A percentile compares a stretch with the other conserved stretches of the same genome.
Conservation (phyloP, 2,888 invertebrate genomes). For the Ennomos quercinarius region DNA sequence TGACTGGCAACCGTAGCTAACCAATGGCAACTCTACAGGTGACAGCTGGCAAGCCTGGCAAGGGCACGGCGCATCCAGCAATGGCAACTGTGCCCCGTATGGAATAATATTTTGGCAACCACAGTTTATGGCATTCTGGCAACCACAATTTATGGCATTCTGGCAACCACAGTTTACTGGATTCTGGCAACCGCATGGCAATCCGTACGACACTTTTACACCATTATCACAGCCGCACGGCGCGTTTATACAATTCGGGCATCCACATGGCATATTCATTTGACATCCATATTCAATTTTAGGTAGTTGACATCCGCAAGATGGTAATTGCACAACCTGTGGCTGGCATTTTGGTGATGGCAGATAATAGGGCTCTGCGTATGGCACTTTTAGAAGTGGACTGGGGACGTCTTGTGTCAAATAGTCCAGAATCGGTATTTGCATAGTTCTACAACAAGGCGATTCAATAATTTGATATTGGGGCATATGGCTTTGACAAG, state of each 20-base stretch:
- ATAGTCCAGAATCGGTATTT: conserved; percentile 9
- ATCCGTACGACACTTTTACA: conserved; percentile 3
- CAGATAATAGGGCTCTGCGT: conserved; percentile 7
- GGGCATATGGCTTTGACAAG: neutral
- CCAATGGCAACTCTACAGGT: conserved; percentile 31
- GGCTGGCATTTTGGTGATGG: conserved; percentile 3
- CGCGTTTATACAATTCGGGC: conserved; percentile 1
- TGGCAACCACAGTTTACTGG: conserved; percentile 4
- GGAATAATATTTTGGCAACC: conserved; percentile 7
- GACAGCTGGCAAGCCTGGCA: conserved; percentile 26
- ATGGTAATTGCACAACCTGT: conserved; percentile 1
- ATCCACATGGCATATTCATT: conserved; percentile 16
- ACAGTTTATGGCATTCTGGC: conserved; percentile 11
- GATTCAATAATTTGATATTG: conserved; percentile 3
- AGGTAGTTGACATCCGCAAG: conserved; percentile 12
- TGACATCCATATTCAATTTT: conserved; percentile 5
- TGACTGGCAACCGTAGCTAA: conserved; percentile 32
- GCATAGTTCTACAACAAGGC: conserved; percentile 10
- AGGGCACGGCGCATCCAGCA: conserved; percentile 21
- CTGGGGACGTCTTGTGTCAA: conserved; percentile 7
- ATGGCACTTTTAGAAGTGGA: conserved; percentile 3
- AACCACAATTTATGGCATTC: conserved; percentile 3
- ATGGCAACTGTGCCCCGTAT: conserved; percentile 16
- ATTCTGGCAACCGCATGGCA: conserved; percentile 10
- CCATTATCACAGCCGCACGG: neutral